Evolutionary conservation across 2,888 invertebrate species (phyloP), one percentile per base, ranked within the genome.

Genomic region (Aphidoletes aphidimyza): DNA sequence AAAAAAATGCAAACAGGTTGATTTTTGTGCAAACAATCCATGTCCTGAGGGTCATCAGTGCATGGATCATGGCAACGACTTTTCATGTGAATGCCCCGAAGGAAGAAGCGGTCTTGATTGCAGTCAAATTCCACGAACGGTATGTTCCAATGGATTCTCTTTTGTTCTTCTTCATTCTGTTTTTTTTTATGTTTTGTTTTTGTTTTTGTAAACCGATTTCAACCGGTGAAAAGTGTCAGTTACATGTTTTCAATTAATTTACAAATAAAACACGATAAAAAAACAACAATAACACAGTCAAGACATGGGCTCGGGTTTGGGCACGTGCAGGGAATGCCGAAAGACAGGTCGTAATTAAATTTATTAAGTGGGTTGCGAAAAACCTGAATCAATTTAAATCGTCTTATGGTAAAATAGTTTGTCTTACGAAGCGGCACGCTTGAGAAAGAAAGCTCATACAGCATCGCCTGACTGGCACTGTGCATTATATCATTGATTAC

Each of bases 1-100:
- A 30, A 30, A 9, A 14, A 26, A 69, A 69, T 30, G 69, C 69
- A 69, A 69, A 69, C 89, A 94, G 94, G 93, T 94, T 89, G 93
- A 94, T 89, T 90, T 94, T 86, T 94, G 94, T 88, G 92, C 93
- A 86, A 94, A 94, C 85, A 93, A 93, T 88, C 94, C 94, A 11
- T 95, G 95, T 88, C 91, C 93, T 37, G 91, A 91, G 87, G 93
- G 92, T 86, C 93, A 93, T 86, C 92, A 91, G 88, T 95, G 95
- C 89, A 91, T 94, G 87, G 94, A 95, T 90, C 93, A 92, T 88
- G 95, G 94, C 86, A 94, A 94, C 90, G 94, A 92, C 89, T 94
- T 93, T 89, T 92, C 92, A 85, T 95, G 95, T 89, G 94, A 94
- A 88, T 95, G 95, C 89, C 94, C 94, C 22, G 92, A 92, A 86